Conservation (phyloP, 2,888 invertebrate species). For the Drosophila heteroneura region DNA sequence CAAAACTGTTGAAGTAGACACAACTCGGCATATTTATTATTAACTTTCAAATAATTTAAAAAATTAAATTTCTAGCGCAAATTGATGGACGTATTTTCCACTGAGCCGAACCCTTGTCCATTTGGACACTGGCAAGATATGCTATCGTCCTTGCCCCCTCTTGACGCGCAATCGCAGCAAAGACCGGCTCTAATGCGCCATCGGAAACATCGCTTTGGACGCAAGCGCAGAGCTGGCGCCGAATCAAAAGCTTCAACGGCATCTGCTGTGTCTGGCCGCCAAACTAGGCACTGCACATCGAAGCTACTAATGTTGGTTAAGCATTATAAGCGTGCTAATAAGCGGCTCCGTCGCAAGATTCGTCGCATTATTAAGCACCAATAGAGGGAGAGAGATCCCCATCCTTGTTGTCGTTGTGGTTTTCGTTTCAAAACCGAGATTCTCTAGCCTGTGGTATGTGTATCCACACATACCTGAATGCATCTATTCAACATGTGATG, state of each 20-base stretch:
- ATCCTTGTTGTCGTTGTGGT: neutral
- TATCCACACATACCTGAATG: neutral
- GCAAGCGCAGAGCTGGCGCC: neutral
- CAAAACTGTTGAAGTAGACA: neutral
- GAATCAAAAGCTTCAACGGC: neutral
- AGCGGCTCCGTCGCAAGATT: neutral
- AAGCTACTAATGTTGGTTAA: neutral
- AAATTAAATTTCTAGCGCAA: neutral
- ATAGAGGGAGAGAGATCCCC: neutral
- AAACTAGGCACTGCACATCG: fast-evolving
- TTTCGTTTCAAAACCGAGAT: slow-evolving; percentile 1
- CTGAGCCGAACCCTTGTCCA: neutral
- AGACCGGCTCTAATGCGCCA: neutral
- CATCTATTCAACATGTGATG: slow-evolving; percentile 1
- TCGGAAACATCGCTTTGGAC: neutral
- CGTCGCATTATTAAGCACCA: neutral
- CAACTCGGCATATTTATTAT: neutral
- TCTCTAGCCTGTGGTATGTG: neutral
- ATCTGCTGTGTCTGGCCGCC: neutral
- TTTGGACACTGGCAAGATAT: neutral
- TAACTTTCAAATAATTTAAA: neutral
- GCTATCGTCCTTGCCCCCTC: neutral
- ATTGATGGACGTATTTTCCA: neutral
- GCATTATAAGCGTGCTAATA: neutral
- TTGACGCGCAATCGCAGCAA: fast-evolving